Percentiles rank a stretch among this genome's conserved stretches.
phyloP scores from a whole-genome alignment of 2,113 vertebrate species.

The Percina caprodes region DNA sequence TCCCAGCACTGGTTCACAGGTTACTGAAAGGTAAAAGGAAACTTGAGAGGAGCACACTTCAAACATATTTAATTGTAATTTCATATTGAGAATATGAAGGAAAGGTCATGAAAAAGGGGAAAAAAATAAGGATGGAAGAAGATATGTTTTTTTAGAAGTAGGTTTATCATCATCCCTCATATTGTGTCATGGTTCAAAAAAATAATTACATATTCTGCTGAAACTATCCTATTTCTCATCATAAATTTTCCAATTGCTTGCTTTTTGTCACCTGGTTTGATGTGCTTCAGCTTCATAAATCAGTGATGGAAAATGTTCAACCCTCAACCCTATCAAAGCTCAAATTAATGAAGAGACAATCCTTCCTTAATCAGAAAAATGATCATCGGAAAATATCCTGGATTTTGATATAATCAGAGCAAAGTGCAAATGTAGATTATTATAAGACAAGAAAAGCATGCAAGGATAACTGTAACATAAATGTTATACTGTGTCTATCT shows the following conservation, averaged over 20 bases:
- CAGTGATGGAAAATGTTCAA: neutral
- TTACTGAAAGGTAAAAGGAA: constrained; percentile 51
- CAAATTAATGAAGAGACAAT: neutral
- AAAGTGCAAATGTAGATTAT: neutral
- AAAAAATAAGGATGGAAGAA: neutral
- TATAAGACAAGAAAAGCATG: neutral
- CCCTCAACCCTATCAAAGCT: neutral
- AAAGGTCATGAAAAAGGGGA: neutral
- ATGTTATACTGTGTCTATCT: neutral
- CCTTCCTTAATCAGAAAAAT: neutral
- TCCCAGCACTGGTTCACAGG: constrained; percentile 36
- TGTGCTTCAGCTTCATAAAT: neutral
- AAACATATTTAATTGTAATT: constrained; percentile 58
- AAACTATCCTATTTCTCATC: neutral
- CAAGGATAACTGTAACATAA: neutral
- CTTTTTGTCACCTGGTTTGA: neutral
- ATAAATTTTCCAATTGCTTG: neutral
- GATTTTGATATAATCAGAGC: neutral
- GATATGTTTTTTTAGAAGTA: neutral
- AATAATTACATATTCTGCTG: neutral
- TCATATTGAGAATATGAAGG: neutral
- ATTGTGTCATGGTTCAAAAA: neutral
- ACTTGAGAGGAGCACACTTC: constrained; percentile 36
- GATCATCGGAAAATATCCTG: neutral
- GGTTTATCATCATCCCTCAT: neutral